Evolutionary conservation across 1,140 invertebrate species (phyloP).

Genomic region (Rhopalosiphum maidis): DNA sequence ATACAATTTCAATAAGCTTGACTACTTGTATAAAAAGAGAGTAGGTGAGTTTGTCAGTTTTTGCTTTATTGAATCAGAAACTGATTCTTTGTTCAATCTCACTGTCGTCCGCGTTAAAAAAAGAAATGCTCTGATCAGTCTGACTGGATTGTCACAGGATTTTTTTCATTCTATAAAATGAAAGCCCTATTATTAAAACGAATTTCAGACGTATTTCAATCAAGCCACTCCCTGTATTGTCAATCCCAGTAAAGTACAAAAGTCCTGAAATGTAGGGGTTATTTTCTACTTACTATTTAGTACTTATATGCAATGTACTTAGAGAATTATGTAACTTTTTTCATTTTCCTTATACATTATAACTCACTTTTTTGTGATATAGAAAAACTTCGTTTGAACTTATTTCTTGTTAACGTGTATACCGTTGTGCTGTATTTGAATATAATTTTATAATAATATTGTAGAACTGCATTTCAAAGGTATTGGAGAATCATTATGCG

Average conservation of each 20-base stretch:
- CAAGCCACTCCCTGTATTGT: background rate
- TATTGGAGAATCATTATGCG: background rate
- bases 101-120: conserved; percentile 20
- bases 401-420: background rate
- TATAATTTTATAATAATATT: conserved; percentile 4
- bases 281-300: background rate
- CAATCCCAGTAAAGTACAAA: background rate
- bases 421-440: background rate
- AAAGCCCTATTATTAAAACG: background rate
- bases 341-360: background rate
- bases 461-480: background rate
- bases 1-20: background rate
- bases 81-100: background rate
- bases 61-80: conserved; percentile 40
- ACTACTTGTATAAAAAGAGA: background rate
- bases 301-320: background rate
- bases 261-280: background rate
- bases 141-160: background rate
- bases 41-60: background rate
- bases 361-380: background rate
- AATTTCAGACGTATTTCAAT: conserved; percentile 20
- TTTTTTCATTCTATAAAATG: background rate
- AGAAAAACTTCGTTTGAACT: background rate
- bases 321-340: background rate
- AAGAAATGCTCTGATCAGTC: background rate